Evolutionary conservation across 2,888 invertebrate species (phyloP).

Genomic region (Megalurothrips usitatus): DNA sequence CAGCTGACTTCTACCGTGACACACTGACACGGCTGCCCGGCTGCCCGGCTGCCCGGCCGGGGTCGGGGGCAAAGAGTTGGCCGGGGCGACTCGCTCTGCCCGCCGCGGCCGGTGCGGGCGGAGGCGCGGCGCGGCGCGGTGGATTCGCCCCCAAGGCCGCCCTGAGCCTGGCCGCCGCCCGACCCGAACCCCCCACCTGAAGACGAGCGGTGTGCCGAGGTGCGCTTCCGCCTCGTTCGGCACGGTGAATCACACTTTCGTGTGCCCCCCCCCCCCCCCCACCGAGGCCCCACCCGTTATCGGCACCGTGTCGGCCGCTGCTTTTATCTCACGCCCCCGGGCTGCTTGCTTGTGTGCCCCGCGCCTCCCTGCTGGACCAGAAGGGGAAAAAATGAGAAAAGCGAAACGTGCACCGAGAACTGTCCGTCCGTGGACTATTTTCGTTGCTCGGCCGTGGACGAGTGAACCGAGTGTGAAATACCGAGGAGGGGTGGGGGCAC

Average conservation of each 20-base stretch:
- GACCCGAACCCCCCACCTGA: neutral
- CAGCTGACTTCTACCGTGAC: neutral
- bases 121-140: neutral
- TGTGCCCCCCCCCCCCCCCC: neutral
- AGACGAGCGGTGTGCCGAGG: neutral
- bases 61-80: neutral
- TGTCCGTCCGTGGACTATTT: no score
- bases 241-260: neutral
- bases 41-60: neutral
- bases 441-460: no score
- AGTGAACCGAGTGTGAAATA: no score
- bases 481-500: no score
- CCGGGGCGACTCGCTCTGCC: neutral
- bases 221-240: neutral
- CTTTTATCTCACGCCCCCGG: neutral
- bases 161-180: neutral
- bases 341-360: no score
- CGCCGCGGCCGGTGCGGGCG: neutral
- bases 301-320: neutral
- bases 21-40: neutral
- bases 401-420: no score
- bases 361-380: no score
- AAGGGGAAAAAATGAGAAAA: no score
- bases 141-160: neutral
- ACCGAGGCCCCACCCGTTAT: neutral